These are phyloP conservation scores for Poecile montanus DNA, from an alignment of 2,797 vertebrate species.

Conservation along the genomic window DNA sequence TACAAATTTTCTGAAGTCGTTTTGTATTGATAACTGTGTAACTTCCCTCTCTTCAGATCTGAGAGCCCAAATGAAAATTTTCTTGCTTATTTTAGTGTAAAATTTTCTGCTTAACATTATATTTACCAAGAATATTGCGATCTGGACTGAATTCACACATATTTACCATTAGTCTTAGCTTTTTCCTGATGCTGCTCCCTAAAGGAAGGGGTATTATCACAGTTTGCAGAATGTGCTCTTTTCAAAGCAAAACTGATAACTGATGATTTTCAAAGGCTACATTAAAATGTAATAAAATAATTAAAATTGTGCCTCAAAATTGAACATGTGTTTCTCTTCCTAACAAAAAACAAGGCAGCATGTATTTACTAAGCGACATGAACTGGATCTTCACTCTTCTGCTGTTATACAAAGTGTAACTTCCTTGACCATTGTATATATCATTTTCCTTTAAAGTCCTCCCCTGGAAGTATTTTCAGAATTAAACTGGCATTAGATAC, in stretches of 20 bases:
- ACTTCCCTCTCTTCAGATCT: not conserved
- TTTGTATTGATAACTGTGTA: not conserved
- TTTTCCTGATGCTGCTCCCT: constrained; percentile 1
- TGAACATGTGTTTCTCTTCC: not conserved
- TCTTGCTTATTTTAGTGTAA: not conserved
- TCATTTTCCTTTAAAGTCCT: not conserved
- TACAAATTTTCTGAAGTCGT: not conserved
- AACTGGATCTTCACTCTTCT: not conserved
- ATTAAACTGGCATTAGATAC: not conserved
- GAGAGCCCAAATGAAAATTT: not conserved
- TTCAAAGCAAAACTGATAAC: constrained; percentile 58
- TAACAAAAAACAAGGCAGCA: not conserved
- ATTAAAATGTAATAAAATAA: not conserved
- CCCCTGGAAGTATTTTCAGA: not conserved
- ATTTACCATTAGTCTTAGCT: not conserved
- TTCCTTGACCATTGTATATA: not conserved
- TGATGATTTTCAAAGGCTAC: constrained; percentile 20
- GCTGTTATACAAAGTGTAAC: not conserved
- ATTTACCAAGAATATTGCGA: not conserved
- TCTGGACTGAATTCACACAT: not conserved
- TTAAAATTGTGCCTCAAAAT: not conserved
- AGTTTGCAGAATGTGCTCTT: constrained; percentile 57
- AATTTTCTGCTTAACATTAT: not conserved
- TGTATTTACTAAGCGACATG: not conserved
- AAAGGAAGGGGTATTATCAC: constrained; percentile 59